Conservation (phyloP, 2,888 invertebrate genomes). For the Cheiracanthium punctorium region DNA sequence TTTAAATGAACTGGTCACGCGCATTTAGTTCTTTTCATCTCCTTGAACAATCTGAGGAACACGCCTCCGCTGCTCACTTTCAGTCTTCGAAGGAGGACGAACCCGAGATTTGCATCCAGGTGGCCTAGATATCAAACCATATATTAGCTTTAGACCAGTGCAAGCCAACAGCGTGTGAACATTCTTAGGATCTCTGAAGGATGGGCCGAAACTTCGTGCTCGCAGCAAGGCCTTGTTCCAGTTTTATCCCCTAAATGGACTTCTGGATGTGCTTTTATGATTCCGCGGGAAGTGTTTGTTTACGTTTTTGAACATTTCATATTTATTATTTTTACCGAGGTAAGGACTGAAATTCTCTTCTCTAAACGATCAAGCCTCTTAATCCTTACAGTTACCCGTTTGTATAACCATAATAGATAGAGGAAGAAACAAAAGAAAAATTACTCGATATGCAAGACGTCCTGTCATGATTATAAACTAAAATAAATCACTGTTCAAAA, state of each 20-base stretch:
- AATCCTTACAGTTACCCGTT: no score
- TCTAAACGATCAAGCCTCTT: no score
- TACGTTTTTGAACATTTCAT: neutral
- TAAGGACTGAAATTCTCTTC: neutral
- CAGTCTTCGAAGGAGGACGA: neutral
- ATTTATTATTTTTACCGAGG: neutral
- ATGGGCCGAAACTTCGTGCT: slow-evolving; percentile 9
- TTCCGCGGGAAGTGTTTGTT: neutral
- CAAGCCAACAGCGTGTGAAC: slow-evolving; percentile 43
- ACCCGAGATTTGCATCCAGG: slow-evolving; percentile 25
- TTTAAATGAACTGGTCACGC: neutral
- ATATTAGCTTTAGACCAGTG: slow-evolving; percentile 21
- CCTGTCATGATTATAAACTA: no score
- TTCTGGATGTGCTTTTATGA: neutral
- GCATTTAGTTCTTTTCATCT: neutral
- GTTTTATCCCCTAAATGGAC: neutral
- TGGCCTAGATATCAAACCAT: slow-evolving; percentile 42
- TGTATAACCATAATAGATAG: no score
- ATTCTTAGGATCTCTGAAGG: slow-evolving; percentile 31
- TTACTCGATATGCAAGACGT: no score
- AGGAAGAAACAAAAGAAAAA: no score
- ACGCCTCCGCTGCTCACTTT: slow-evolving; percentile 2
- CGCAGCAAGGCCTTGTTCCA: slow-evolving; percentile 14
- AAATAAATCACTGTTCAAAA: no score
- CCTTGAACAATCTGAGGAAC: neutral